Conservation (phyloP, 1,140 invertebrate species). For the Euwallacea similis region DNA sequence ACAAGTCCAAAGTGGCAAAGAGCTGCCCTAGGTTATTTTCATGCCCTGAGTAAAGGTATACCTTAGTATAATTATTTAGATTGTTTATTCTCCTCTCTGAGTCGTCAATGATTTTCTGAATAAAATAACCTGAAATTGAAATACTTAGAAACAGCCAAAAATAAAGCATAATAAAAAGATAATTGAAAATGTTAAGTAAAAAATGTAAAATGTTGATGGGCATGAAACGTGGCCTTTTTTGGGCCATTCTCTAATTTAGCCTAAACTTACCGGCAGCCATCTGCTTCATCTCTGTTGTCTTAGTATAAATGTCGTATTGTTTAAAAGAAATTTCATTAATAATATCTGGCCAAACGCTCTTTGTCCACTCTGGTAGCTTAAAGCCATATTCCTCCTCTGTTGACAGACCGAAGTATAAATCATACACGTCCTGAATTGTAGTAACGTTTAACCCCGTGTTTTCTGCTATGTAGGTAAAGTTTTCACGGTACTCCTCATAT, state of each 20-base stretch:
- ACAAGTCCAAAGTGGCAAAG: slow-evolving; percentile 34
- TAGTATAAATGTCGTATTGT: slow-evolving; percentile 38
- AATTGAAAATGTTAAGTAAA: not conserved
- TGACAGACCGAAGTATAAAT: slow-evolving; percentile 42
- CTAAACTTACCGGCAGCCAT: slow-evolving; percentile 35
- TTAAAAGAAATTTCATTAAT: slow-evolving; percentile 36
- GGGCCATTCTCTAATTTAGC: too few species aligned
- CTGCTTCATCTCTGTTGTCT: slow-evolving; percentile 32
- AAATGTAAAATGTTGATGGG: not conserved
- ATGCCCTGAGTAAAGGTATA: slow-evolving; percentile 45
- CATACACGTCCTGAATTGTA: slow-evolving; percentile 27
- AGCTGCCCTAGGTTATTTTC: slow-evolving; percentile 42
- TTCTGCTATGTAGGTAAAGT: slow-evolving; percentile 38
- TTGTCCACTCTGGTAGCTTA: slow-evolving; percentile 62
- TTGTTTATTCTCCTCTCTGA: slow-evolving; percentile 29
- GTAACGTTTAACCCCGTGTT: slow-evolving; percentile 40
- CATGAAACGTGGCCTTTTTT: too few species aligned
- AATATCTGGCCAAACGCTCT: slow-evolving; percentile 61
- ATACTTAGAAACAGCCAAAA: not conserved
- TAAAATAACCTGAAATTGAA: slow-evolving; percentile 22
- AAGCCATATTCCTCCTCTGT: slow-evolving; percentile 58
- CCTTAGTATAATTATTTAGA: slow-evolving; percentile 29
- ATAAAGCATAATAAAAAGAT: not conserved
- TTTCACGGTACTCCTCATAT: slow-evolving; percentile 21
- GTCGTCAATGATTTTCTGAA: slow-evolving; percentile 45